Conservation (phyloP, 2,888 invertebrate species). For the Cheilosia urbana region DNA sequence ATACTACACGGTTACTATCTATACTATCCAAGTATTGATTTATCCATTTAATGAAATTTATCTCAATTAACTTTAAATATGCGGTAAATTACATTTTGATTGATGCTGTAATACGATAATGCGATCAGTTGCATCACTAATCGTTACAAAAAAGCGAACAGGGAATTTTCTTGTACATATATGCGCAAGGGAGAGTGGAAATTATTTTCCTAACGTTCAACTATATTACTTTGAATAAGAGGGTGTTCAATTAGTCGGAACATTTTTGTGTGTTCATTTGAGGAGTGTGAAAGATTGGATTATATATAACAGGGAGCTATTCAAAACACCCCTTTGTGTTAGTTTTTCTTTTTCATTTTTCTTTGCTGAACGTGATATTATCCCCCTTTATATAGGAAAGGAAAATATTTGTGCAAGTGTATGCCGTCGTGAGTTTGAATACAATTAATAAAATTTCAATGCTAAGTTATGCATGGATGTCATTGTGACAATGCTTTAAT, state of each 20-base stretch:
- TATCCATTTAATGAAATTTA: slow-evolving; percentile 24
- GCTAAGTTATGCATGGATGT: slow-evolving; percentile 45
- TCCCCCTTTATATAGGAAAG: slow-evolving; percentile 39
- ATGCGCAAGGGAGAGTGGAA: slow-evolving; percentile 12
- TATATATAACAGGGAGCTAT: slow-evolving; percentile 19
- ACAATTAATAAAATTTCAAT: slow-evolving; percentile 38
- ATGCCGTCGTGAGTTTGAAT: slow-evolving; percentile 45
- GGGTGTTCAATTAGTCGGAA: slow-evolving; percentile 67
- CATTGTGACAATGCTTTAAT: slow-evolving; percentile 25
- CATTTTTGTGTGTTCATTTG: slow-evolving; percentile 55
- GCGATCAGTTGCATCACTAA: slow-evolving; percentile 68
- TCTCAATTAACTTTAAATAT: slow-evolving; percentile 60
- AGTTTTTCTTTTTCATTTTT: not conserved
- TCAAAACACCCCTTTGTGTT: slow-evolving; percentile 45
- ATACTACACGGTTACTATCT: too few species aligned
- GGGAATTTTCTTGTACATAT: slow-evolving; percentile 23
- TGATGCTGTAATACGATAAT: slow-evolving; percentile 66
- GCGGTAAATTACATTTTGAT: slow-evolving; percentile 65
- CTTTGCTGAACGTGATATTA: not conserved
- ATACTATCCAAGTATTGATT: not conserved
- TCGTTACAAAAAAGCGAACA: slow-evolving; percentile 48
- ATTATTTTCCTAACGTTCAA: slow-evolving; percentile 13
- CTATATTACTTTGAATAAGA: slow-evolving; percentile 12
- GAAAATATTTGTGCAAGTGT: slow-evolving; percentile 62
- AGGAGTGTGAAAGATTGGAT: slow-evolving; percentile 54